Evolutionary conservation across 2,888 invertebrate genomes (phyloP).

Genomic region (Shargacucullia verbasci): DNA sequence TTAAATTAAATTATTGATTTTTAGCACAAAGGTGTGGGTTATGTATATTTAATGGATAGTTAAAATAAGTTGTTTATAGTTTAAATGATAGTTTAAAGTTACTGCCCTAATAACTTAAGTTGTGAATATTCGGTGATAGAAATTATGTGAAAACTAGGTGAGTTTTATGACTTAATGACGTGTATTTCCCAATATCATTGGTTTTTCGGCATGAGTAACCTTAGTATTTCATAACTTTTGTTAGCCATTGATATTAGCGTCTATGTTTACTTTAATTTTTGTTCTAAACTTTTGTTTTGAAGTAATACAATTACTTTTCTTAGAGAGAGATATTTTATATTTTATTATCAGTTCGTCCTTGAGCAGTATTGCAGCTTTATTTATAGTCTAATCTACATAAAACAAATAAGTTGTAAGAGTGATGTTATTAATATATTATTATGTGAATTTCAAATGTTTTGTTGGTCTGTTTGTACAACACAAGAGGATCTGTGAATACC

Average conservation of each 20-base stretch:
- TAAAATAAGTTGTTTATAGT: slow-evolving; percentile 29
- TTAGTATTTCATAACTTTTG: slow-evolving; percentile 14
- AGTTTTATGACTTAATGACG: slow-evolving; percentile 80
- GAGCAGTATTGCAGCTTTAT: slow-evolving; percentile 16
- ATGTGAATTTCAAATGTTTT: no score
- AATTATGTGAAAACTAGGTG: slow-evolving; percentile 64
- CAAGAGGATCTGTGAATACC: no score
- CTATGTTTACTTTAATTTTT: slow-evolving; percentile 1
- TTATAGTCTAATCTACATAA: background rate
- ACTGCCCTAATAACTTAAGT: slow-evolving; percentile 56
- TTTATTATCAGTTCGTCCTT: slow-evolving; percentile 22
- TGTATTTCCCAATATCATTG: slow-evolving; percentile 66
- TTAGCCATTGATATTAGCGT: background rate
- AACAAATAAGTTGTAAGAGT: background rate
- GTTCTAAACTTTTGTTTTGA: no score
- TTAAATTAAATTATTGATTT: slow-evolving; percentile 76
- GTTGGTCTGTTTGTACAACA: no score
- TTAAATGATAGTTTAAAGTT: slow-evolving; percentile 35
- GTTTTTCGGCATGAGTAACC: slow-evolving; percentile 31
- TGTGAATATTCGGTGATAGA: slow-evolving; percentile 64
- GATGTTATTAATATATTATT: background rate
- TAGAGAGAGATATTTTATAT: background rate
- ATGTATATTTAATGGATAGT: slow-evolving; percentile 43
- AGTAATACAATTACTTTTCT: no score
- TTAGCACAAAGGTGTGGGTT: slow-evolving; percentile 63